Conservation (phyloP, 2,888 invertebrate genomes). For the Torymus tubicola region DNA sequence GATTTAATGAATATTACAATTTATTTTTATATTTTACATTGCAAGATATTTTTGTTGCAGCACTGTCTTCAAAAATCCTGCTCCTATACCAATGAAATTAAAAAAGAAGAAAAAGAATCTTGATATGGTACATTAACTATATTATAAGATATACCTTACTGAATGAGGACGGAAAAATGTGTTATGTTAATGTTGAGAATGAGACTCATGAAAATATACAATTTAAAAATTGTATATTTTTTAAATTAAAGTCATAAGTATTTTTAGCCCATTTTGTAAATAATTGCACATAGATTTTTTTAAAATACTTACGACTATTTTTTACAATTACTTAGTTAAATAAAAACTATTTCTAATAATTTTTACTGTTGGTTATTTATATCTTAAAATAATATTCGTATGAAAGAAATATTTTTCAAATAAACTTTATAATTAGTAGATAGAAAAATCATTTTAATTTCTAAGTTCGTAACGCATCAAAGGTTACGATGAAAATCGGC, state of each 20-base stretch:
- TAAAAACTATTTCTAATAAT: conserved; percentile 38
- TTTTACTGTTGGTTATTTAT: no score
- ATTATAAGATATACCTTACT: conserved; percentile 44
- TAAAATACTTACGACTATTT: no score
- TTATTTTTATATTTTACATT: conserved; percentile 7
- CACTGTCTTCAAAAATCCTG: conserved; percentile 93
- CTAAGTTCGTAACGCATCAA: no score
- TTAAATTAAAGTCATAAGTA: no score
- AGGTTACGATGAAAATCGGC: no score
- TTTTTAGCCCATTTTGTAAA: no score
- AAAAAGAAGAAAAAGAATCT: conserved; percentile 88
- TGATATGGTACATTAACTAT: conserved; percentile 67
- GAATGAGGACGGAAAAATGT: not conserved
- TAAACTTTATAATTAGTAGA: no score
- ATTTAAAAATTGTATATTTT: no score
- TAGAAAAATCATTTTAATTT: no score
- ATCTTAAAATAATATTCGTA: no score
- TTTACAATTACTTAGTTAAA: conserved; percentile 26
- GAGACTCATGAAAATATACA: not conserved
- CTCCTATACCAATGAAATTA: conserved; percentile 85
- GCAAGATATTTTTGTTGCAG: conserved; percentile 79
- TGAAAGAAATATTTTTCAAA: no score
- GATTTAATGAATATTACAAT: not conserved
- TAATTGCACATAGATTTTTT: no score
- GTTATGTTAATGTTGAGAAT: not conserved